A percentile compares a stretch with the other conserved stretches of the same genome.
Evolutionary conservation across 2,113 vertebrate species (phyloP).

Genomic region (Gopherus flavomarginatus): DNA sequence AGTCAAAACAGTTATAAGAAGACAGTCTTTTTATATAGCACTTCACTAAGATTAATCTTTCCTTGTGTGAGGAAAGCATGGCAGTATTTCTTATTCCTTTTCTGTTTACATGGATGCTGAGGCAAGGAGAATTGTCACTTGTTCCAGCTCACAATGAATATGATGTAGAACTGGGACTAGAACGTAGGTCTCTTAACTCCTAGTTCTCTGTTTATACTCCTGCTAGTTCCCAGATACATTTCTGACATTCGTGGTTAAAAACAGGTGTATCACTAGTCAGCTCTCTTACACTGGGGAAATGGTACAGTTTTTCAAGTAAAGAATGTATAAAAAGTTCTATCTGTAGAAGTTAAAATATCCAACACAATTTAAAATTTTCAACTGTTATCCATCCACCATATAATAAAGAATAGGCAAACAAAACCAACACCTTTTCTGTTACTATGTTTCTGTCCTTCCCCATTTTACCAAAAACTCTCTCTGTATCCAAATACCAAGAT

Average conservation of each 20-base stretch:
- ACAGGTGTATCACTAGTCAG: background rate
- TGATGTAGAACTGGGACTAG: background rate
- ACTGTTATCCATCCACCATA: background rate
- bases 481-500: background rate
- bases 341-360: background rate
- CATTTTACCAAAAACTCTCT: background rate
- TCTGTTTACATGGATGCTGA: conserved; percentile 2
- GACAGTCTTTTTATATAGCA: conserved; percentile 11
- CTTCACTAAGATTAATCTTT: background rate
- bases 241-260: conserved; percentile 2
- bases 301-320: background rate
- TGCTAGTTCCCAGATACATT: conserved; percentile 1
- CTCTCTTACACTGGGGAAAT: background rate
- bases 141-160: background rate
- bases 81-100: background rate
- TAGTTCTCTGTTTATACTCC: background rate
- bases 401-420: background rate
- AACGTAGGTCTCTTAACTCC: background rate
- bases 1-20: conserved; percentile 5
- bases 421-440: background rate
- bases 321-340: background rate
- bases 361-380: accelerated
- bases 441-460: background rate
- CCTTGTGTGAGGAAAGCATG: conserved; percentile 37
- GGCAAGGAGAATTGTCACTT: conserved; percentile 1